These are phyloP conservation scores for Enteromius unitaeniatus DNA, from an alignment of 2,797 vertebrate species.

Conservation along the genomic window DNA sequence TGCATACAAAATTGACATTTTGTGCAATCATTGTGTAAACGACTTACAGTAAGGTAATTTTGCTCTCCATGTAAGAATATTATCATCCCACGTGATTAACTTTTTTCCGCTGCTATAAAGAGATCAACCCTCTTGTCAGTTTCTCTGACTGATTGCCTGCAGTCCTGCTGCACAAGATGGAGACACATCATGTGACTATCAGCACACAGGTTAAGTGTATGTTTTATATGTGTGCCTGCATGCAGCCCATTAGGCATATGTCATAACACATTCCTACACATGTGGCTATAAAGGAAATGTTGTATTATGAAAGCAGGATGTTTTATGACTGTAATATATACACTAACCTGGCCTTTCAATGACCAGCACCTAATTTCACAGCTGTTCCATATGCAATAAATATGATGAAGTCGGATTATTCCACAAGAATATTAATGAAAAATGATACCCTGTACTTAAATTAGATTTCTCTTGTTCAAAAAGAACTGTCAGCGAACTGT, in stretches of 20 bases:
- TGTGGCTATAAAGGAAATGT: background rate
- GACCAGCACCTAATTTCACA: conserved; percentile 10
- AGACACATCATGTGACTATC: conserved; percentile 5
- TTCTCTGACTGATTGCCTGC: background rate
- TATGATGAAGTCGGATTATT: background rate
- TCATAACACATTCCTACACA: conserved; percentile 14
- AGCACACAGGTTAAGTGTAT: conserved; percentile 14
- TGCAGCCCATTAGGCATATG: conserved; percentile 15
- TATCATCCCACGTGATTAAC: background rate
- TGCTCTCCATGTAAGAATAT: background rate
- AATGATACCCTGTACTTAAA: background rate
- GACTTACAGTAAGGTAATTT: background rate
- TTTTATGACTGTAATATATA: background rate
- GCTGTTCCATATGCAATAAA: conserved; percentile 3
- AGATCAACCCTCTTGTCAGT: background rate
- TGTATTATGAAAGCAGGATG: conserved; percentile 5
- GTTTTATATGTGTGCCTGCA: conserved; percentile 4
- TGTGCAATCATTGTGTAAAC: background rate
- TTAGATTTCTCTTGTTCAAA: background rate
- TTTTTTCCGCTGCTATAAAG: conserved; percentile 9
- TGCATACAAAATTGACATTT: background rate
- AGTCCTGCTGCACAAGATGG: background rate
- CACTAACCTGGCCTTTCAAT: background rate
- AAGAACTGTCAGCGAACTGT: background rate
- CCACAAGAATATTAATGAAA: background rate